Evolutionary conservation across 2,113 vertebrate genomes (phyloP), one percentile per base, ranked within the genome.

Genomic region (Bambusicola thoracicus): DNA sequence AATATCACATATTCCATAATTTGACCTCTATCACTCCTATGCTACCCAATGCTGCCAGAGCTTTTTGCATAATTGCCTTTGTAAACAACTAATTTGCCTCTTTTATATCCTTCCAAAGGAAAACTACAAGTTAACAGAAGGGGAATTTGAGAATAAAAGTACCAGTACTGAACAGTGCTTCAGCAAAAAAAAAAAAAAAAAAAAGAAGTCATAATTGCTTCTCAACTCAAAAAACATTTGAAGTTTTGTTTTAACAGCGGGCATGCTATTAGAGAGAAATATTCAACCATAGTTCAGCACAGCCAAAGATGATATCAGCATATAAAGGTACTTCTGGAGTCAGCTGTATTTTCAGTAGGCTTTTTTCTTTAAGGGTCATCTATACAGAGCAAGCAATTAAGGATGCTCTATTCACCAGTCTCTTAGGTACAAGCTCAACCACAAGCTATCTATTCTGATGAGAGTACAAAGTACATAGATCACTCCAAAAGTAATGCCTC

Each of bases 271-370:
- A 88, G 55, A 51, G 69, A 81, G 43, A 94, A 96, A 75, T 65
- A 86, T 36, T 81, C 61, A 73, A 17, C 85, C 82, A 51, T 30
- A 61, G 61, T 65, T 92, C 70, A 88, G 88, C 73, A 86, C 34
- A 81, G 85, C 69, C 94, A 95, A 92, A 88, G 65, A 95, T 94
- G 29, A 75, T 81, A 86, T 86, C 85, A 86, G 55, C 68, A 67
- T 84, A 81, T 90, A 86, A 86, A 90, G 91, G 86, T 56, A 70
- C 43, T 89, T 93, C 75, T 84, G 69, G 61, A 95, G 86, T 84
- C 92, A 93, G 92, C 85, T 63, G 75, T 53, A 61, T 86, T 88
- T 90, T 88, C 81, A 81, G 44, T 69, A 85, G 36, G 72, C 72
- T 87, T 91, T 94, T 91, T 94, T 80, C 90, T 79, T 81, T 87